Evolutionary conservation across 1,140 invertebrate species (phyloP), one percentile per base, ranked within the genome.

Genomic region (Anastrepha obliqua): DNA sequence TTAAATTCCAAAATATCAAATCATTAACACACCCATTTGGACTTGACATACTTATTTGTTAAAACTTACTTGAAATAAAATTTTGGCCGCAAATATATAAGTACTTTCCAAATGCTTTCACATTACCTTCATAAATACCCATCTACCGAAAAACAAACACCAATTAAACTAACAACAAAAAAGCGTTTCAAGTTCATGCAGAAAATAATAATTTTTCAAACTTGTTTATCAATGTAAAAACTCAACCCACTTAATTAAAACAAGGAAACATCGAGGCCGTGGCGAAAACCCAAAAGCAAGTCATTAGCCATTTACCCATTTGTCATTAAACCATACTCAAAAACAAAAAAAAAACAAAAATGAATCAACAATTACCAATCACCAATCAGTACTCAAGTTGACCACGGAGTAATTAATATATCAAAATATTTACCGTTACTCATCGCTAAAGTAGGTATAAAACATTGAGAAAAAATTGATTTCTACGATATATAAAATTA

Each of bases 21-120:
- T 13, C 60, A 62, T 62, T 62, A 62, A 17, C 13, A 17, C n/a
- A 62, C 60, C 7, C 44, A 81, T 81, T 81, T 55, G 47, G 44
- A 81, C 74, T 81, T 81, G 74, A 55, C 74, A 47, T 29, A 55
- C 74, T 55, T 81, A 55, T 7, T 5, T 17, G 42, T 15, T 29
- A 7, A 81, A 17, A 51, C 47, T 20, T 15, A 17, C 15, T 62
- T 4, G 6, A 17, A n/a, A 44, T 29, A 81, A 55, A 81, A 81
- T 29, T 62, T 81, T 55, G 74, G 0, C 51, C 74, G 47, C 74
- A 70, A 70, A 44, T 44, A 29, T 29, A 29, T 29, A 29, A 29
- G 17, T 58, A 81, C 74, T 81, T 81, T 81, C 74, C 74, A 58
- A 7, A 55, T 81, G 51, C 74, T 81, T 81, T 81, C 74, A 81